A percentile compares a stretch with the other conserved stretches of the same genome.
phyloP scores from a whole-genome alignment of 1,140 invertebrate genomes.

The Mercenaria mercenaria region DNA sequence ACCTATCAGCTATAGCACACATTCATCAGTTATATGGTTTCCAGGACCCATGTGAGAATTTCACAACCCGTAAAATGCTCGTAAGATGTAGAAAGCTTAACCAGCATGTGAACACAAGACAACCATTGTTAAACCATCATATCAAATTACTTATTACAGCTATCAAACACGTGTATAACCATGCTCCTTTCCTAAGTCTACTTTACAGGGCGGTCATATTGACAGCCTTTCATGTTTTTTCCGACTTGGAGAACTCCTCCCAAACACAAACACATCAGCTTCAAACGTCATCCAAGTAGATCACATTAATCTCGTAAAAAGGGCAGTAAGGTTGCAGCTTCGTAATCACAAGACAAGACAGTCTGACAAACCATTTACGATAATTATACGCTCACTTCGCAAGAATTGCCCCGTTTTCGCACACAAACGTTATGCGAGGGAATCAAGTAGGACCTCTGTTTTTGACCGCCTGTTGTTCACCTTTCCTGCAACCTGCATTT shows the following conservation, averaged over 20 bases:
- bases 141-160: not conserved
- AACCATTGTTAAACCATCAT: not conserved
- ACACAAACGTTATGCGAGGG: not conserved
- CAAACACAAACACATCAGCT: not conserved
- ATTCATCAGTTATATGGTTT: not conserved
- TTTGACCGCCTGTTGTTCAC: not conserved
- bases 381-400: not conserved
- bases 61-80: not conserved
- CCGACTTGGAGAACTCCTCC: not conserved
- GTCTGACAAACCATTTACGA: not conserved
- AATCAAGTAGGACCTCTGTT: not conserved
- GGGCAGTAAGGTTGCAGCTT: not conserved
- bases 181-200: not conserved
- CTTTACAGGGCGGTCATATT: not conserved
- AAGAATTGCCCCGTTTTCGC: not conserved
- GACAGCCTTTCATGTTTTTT: not conserved
- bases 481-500: not conserved
- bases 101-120: not conserved
- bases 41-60: not conserved
- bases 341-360: not conserved
- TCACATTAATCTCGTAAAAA: not conserved
- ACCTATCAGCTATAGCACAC: not conserved
- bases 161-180: not conserved
- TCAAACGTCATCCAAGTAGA: not conserved
- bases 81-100: not conserved